A percentile compares a stretch with the other conserved stretches of the same genome.
Conservation (phyloP, 2,113 vertebrate genomes). For the Otus sunia region DNA sequence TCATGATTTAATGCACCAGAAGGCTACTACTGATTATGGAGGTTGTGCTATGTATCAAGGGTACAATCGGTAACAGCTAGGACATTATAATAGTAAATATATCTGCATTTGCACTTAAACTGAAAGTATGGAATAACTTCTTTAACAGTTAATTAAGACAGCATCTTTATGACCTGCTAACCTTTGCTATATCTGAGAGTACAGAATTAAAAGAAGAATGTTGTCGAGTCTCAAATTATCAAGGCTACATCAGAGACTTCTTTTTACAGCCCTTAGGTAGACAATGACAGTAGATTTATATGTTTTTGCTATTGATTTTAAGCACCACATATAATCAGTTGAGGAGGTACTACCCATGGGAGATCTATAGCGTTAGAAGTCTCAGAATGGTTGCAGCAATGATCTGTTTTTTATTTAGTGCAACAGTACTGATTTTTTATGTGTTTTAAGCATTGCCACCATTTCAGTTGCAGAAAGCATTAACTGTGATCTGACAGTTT, state of each 20-base stretch:
- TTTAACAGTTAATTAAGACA: not conserved
- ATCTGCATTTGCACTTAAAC: not conserved
- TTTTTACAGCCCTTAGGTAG: not conserved
- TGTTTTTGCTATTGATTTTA: not conserved
- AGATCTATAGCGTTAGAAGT: not conserved
- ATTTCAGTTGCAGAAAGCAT: not conserved
- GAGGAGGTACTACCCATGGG: not conserved
- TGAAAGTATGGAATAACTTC: not conserved
- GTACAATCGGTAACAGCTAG: not conserved
- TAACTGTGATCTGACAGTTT: not conserved
- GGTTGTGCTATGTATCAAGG: not conserved
- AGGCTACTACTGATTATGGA: not conserved
- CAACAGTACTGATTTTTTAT: not conserved
- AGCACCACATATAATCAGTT: not conserved
- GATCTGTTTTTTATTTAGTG: not conserved
- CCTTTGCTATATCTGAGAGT: not conserved
- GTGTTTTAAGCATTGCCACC: not conserved
- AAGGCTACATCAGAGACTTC: not conserved
- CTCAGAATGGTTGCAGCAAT: not conserved
- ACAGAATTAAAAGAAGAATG: not conserved
- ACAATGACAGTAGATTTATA: not conserved
- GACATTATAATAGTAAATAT: not conserved
- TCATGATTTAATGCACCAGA: not conserved
- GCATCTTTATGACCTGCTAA: not conserved
- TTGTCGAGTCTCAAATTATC: not conserved